A percentile compares a stretch with the other conserved stretches of the same genome.
phyloP scores from a whole-genome alignment of 2,797 vertebrate genomes.

The Poeciliopsis presidionis region DNA sequence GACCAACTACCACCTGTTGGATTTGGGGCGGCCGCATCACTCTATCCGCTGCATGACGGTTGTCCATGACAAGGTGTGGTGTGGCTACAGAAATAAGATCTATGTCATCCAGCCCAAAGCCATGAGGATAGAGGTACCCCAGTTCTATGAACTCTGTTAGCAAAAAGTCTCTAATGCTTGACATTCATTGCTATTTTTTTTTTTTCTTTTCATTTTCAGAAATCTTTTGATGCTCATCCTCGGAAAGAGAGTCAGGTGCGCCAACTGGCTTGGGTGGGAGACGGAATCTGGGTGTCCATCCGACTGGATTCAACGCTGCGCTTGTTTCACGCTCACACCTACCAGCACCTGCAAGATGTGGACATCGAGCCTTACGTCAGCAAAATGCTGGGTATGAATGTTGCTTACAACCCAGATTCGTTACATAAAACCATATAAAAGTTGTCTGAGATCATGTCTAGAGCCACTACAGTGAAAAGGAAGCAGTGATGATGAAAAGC shows the following conservation, averaged over 20 bases:
- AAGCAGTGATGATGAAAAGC: no score
- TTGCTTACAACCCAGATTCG: not conserved
- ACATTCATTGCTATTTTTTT: not conserved
- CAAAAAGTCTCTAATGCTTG: not conserved
- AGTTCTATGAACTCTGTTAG: not conserved
- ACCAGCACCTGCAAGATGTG: slow-evolving; percentile 96
- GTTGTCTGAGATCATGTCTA: not conserved
- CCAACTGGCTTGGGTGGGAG: slow-evolving; percentile 96
- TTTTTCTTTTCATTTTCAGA: slow-evolving; percentile 74
- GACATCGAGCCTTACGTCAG: slow-evolving; percentile 99
- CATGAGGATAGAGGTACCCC: slow-evolving; percentile 93
- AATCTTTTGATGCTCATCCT: slow-evolving; percentile 95
- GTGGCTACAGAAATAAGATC: slow-evolving; percentile 98
- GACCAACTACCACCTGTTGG: slow-evolving; percentile 96
- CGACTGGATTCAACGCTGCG: slow-evolving; percentile 94
- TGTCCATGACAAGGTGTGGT: slow-evolving; percentile 96
- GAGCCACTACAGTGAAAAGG: no score
- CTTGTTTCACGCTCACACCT: slow-evolving; percentile 95
- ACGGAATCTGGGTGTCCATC: slow-evolving; percentile 98
- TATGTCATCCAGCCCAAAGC: slow-evolving; percentile 96
- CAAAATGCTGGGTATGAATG: slow-evolving; percentile 92
- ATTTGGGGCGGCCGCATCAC: slow-evolving; percentile 94
- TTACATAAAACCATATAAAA: not conserved
- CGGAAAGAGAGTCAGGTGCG: slow-evolving; percentile 97
- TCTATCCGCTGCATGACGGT: slow-evolving; percentile 98